Base-by-base conservation (phyloP, 2,113 vertebrate genomes). In the Carettochelys insculpta region DNA sequence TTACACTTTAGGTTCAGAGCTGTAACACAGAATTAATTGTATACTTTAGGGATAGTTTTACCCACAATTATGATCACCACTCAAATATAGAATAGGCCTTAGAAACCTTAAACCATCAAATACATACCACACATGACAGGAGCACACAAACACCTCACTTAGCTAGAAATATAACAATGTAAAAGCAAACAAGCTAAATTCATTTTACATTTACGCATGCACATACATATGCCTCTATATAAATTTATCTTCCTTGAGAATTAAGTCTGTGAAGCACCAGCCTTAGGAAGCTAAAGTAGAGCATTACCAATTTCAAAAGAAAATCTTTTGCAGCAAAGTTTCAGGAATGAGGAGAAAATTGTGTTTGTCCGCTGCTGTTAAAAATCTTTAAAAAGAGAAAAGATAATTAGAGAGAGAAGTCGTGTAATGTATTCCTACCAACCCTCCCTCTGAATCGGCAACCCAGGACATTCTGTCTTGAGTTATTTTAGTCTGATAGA, bases 41-140 rank as follows among this genome's bases (percentile, higher is more conserved):
- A 93, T 94, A 88, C 29, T 93, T 89, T 92, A 88, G 91, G 92
- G 83, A 88, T 95, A 88, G 76, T 71, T 94, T 93, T 94, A 84
- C 71, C 20, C 58, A 61, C 80, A 92, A 89, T 47, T 51, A 48
- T 29, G 38, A 77, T 81, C 86, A 80, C 80, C 77, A 48, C 56
- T 54, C 45, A 82, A 58, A 86, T 5, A 19, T 2, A 80, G 86
- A 82, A 82, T n/a, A 45, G 88, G 52, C 61, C 76, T 75, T 29
- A 24, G 86, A 97, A 91, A 96, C 22, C 75, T 82, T 34, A 90
- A 81, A 89, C 84, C 94, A 95, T 88, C 50, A 88, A 89, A 92
- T n/a, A 79, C 41, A 54, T 47, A 56, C 68, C 87, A 93, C 29
- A 89, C 82, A 47, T 41, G 77, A 87, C 4, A 8, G 80, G 79